Base-by-base conservation (phyloP, 2,113 vertebrate genomes). In the Thalassarche chlororhynchos region DNA sequence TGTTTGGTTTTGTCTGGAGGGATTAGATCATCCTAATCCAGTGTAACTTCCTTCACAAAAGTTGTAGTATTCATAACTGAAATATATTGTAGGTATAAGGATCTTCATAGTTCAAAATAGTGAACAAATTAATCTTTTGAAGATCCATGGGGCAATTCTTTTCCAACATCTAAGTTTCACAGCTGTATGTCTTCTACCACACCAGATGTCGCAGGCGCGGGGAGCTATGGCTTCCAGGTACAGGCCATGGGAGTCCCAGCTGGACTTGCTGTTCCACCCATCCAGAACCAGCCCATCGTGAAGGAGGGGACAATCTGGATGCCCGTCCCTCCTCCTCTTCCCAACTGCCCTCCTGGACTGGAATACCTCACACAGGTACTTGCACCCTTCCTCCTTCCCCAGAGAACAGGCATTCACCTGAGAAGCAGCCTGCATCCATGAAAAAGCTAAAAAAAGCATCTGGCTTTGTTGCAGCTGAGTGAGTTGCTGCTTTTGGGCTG, bases 291-390 rank as follows among this genome's bases (percentile, higher is more conserved):
- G n/a, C 95, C 97, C 12, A 8, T 49, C 3, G 9, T 14, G 14
- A 68, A 72, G 29, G 34, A 19, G 2, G 71, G 65, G 10, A 1
- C 52, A 8, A 46, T 94, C 6, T 98, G 98, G 98, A 98, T 98
- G 97, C 96, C 98, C 2, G 10, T 97, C 32, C 97, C 98, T 75
- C 83, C 79, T 36, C 12, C 82, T 72, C 40, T 94, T 89, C 54
- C 93, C 32, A 96, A 93, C 83, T 98, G 98, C 72, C 98, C 98
- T 49, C 98, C 98, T 36, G 98, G 98, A 47, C 69, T 99, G 66
- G 98, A 98, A 83, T 99, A 98, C 55, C 97, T 99, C 91, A 97
- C 75, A 66, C 98, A 98, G 98, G 98, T 98, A 98, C 55, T n/a
- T 91, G 61, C 29, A 71, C 3, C 58, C n/a, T 85, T 82, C 26